Base-by-base conservation (phyloP, 2,797 vertebrate species). In the Hephaestus fuliginosus region DNA sequence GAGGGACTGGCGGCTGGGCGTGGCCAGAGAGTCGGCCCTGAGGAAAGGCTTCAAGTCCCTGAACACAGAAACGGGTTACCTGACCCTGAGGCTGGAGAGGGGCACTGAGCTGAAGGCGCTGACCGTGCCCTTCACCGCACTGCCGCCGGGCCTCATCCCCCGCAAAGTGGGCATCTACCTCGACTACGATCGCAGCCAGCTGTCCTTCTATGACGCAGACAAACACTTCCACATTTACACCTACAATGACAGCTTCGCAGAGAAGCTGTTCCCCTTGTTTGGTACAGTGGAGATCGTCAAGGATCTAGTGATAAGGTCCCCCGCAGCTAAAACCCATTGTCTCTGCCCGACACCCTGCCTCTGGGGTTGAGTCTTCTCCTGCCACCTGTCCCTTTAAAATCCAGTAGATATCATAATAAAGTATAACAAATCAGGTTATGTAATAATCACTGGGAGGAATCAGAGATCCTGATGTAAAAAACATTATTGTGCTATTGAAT, bases 11-110 rank as follows among this genome's bases (percentile, higher is more conserved):
- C 92, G 96, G 7, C 87, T 96, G 76, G 96, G 96, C 0, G 93
- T 96, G 87, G 95, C 92, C 83, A 95, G 90, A 74, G 96, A 96
- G 78, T 93, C 93, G 0, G 94, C 95, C 43, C 88, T 95, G 79
- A 93, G 96, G 77, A 96, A 96, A 77, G 96, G 96, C 70, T 96
- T 96, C 87, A 95, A 94, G 89, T 96, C 96, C 18, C 90, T 96
- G 48, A 95, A 96, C 91, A 95, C 95, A 12, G 39, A 95, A 52
- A 94, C 95, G 0, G 96, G 96, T 1, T 96, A 95, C 87, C 89
- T 96, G 89, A 95, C 91, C 81, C 91, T 96, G 84, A 91, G 95
- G 2, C 93, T 96, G 88, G 96, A 96, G 91, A 91, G 95, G 30
- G 96, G 96, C 84, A 86, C 89, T 0, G 96, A 96, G 93, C 92